Conservation (phyloP, 2,888 invertebrate genomes). For the Coleophora flavipennella region DNA sequence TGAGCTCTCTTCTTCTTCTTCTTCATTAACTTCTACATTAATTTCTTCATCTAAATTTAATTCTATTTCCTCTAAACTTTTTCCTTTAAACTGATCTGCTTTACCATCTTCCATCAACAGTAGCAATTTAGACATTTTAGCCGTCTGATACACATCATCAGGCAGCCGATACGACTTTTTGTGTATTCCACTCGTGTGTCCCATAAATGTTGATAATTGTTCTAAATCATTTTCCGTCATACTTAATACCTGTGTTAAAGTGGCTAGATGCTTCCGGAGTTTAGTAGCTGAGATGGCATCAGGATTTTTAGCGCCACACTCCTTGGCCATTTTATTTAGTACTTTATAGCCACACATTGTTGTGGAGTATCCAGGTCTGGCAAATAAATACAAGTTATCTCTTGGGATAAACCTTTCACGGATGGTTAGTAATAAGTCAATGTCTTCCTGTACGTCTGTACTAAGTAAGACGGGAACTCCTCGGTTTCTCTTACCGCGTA, state of each 20-base stretch:
- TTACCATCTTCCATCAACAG: conserved; percentile 17
- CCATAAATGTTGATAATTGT: conserved; percentile 16
- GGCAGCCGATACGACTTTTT: conserved; percentile 12
- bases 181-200: conserved; percentile 12
- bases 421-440: conserved; percentile 8
- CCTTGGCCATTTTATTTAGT: conserved; percentile 15
- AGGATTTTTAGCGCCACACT: conserved; percentile 12
- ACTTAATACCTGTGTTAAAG: conserved; percentile 13
- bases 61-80: too few relatives aligned
- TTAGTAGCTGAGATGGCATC: conserved; percentile 14
- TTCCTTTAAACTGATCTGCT: conserved; percentile 13
- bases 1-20: background rate
- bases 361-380: conserved; percentile 7
- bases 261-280: too few relatives aligned
- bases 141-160: conserved; percentile 14
- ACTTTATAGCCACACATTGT: conserved; percentile 11
- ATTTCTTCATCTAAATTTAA: conserved; percentile 12
- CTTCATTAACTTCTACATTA: background rate
- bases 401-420: conserved; percentile 8
- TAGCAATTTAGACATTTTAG: conserved; percentile 16
- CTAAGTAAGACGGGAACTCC: conserved; percentile 18
- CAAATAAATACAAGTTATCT: conserved; percentile 15
- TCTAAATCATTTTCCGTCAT: conserved; percentile 13
- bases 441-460: conserved; percentile 15
- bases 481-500: conserved; percentile 12